Evolutionary conservation across 2,113 vertebrate species (phyloP).

Genomic region (Crocuta crocuta): DNA sequence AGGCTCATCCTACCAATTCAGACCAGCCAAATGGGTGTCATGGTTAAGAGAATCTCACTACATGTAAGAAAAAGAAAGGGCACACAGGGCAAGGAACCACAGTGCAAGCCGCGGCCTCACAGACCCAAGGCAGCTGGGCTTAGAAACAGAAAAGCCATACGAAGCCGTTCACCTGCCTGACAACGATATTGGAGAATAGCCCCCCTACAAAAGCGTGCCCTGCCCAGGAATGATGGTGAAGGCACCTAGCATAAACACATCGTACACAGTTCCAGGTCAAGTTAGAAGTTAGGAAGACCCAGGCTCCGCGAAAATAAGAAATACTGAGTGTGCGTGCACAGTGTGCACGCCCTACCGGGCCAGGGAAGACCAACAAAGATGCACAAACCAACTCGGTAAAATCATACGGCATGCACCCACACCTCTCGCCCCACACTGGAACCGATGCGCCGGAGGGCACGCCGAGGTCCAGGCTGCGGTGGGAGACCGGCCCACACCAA

Average conservation of each 20-base stretch:
- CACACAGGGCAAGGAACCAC: background rate
- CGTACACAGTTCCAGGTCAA: background rate
- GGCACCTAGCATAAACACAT: background rate
- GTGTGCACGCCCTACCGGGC: background rate
- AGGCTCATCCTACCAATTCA: background rate
- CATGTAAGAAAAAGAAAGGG: background rate
- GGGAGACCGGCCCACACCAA: background rate
- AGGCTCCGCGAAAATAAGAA: background rate
- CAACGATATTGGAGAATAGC: background rate
- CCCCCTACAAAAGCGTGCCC: background rate
- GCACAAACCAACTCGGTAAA: background rate
- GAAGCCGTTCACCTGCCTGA: background rate
- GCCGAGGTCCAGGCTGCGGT: background rate
- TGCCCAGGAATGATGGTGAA: background rate
- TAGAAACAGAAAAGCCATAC: background rate
- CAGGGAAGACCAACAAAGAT: background rate
- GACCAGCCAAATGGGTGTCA: background rate
- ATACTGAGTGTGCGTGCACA: background rate
- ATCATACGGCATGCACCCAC: background rate
- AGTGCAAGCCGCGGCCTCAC: background rate
- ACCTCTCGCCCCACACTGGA: background rate
- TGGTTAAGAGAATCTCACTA: background rate
- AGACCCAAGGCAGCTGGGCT: background rate
- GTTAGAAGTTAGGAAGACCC: background rate
- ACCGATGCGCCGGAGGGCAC: background rate